A percentile compares a stretch with the other conserved stretches of the same genome.
phyloP scores from a whole-genome alignment of 2,888 invertebrate genomes.

The Busseola fusca region DNA sequence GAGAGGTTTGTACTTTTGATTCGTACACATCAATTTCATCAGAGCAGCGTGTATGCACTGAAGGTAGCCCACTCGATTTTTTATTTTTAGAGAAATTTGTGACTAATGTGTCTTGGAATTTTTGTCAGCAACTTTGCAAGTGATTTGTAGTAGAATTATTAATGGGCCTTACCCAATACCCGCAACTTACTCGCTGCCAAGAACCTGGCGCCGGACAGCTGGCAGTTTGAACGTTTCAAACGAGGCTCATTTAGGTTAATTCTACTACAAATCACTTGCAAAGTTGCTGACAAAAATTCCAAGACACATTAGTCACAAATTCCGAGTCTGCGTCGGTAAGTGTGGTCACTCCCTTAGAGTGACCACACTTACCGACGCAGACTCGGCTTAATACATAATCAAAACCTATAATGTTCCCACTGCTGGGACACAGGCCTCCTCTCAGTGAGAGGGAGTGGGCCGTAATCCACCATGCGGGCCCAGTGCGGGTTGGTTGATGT shows the following conservation, averaged over 20 bases:
- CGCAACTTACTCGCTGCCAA: background rate
- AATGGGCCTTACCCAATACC: background rate
- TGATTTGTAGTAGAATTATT: background rate
- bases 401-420: no score
- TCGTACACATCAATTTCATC: background rate
- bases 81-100: constrained; percentile 2
- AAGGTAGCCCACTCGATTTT: background rate
- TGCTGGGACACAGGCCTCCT: no score
- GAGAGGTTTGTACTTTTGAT: constrained; percentile 90
- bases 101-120: background rate
- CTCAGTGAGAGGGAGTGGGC: no score
- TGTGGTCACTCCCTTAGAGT: no score
- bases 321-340: no score
- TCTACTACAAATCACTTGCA: background rate
- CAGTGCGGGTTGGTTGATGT: no score
- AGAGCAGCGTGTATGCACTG: background rate
- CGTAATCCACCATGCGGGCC: no score
- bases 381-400: no score
- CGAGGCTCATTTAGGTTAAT: background rate
- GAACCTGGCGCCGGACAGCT: background rate
- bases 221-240: background rate
- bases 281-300: background rate
- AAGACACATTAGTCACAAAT: background rate
- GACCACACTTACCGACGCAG: background rate
- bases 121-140: background rate